phyloP scores from a whole-genome alignment of 2,113 vertebrate genomes.

The Erpornis zantholeuca region DNA sequence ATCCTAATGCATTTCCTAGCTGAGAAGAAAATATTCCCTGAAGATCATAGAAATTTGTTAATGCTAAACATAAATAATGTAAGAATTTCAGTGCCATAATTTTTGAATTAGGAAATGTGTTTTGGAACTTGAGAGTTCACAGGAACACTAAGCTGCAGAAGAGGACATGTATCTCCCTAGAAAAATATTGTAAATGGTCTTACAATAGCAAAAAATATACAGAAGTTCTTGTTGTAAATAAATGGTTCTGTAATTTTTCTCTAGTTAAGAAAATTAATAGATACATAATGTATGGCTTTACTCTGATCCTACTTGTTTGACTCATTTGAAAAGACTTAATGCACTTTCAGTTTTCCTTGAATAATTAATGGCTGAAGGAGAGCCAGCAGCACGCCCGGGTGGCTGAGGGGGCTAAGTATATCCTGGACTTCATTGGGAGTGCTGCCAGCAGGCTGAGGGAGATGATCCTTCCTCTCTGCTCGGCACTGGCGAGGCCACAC shows the following conservation, averaged over 20 bases:
- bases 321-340: not conserved
- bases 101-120: not conserved
- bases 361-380: not conserved
- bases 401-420: not conserved
- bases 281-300: not conserved
- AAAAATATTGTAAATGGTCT: not conserved
- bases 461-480: not conserved
- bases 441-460: not conserved
- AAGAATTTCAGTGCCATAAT: not conserved
- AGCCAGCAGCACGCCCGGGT: not conserved
- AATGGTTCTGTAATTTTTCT: not conserved
- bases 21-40: not conserved
- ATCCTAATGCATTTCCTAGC: not conserved
- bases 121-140: not conserved
- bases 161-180: not conserved
- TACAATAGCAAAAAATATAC: not conserved
- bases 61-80: not conserved
- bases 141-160: not conserved
- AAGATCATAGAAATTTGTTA: not conserved
- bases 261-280: not conserved
- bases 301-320: not conserved
- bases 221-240: not conserved
- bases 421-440: not conserved
- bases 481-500: not conserved
- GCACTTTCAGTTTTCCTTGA: not conserved